A percentile compares a stretch with the other conserved stretches of the same genome.
Conservation (phyloP, 2,113 vertebrate genomes). For the Crypturellus undulatus region DNA sequence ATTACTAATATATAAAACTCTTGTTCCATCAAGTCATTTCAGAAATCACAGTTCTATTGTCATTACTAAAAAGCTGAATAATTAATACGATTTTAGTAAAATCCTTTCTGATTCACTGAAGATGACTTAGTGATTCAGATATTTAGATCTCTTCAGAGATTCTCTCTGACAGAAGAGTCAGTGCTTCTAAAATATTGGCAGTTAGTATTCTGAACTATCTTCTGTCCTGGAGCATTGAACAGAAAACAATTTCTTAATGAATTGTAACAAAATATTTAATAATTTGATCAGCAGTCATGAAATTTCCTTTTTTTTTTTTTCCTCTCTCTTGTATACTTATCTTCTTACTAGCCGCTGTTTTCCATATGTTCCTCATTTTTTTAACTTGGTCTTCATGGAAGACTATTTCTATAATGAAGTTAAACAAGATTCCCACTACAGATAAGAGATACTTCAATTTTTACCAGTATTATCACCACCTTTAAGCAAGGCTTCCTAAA, state of each 20-base stretch:
- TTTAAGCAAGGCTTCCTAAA: not conserved
- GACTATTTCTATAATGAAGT: not conserved
- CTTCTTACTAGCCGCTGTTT: not conserved
- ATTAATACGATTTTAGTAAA: not conserved
- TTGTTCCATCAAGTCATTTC: not conserved
- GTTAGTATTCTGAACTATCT: too few relatives aligned
- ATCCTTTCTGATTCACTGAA: not conserved
- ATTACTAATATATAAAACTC: not conserved
- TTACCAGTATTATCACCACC: not conserved
- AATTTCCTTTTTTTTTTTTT: not conserved
- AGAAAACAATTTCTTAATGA: not conserved
- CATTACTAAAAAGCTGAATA: not conserved
- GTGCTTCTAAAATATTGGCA: too few relatives aligned
- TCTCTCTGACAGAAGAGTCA: too few relatives aligned
- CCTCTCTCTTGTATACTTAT: not conserved
- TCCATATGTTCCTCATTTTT: not conserved
- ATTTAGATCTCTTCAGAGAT: not conserved
- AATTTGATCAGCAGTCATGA: not conserved
- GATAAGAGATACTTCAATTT: not conserved
- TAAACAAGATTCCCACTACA: not conserved
- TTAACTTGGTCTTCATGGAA: not conserved
- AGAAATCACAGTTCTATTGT: not conserved
- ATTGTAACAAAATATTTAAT: not conserved
- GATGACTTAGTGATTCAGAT: not conserved
- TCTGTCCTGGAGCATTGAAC: too few relatives aligned